A percentile compares a stretch with the other conserved stretches of the same genome.
phyloP scores from a whole-genome alignment of 2,888 invertebrate genomes.

The Galerucella calmariensis region DNA sequence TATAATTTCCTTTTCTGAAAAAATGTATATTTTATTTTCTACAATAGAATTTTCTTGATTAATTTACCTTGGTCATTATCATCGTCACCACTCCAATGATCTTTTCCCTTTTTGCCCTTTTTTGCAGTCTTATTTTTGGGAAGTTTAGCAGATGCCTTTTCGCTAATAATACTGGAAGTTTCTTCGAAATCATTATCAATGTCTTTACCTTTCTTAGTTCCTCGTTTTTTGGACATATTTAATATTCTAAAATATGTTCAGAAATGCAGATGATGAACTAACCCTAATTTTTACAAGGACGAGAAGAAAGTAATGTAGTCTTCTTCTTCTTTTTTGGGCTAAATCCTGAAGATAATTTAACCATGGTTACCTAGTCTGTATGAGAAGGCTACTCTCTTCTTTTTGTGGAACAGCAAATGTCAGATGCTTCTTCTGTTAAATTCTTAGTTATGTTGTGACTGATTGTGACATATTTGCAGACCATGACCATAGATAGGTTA shows the following conservation, averaged over 20 bases:
- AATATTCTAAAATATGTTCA: background rate
- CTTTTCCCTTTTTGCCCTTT: constrained; percentile 63
- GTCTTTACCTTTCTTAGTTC: constrained; percentile 70
- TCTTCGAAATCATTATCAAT: constrained; percentile 68
- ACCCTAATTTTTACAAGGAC: background rate
- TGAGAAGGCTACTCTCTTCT: too few species aligned
- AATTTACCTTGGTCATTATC: constrained; percentile 56
- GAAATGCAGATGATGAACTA: constrained; percentile 12
- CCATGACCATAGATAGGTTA: too few species aligned
- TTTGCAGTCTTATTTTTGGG: constrained; percentile 66
- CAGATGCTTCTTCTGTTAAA: too few species aligned
- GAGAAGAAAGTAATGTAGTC: background rate
- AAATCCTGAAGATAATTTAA: too few species aligned
- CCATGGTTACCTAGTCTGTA: too few species aligned
- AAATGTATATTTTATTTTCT: background rate
- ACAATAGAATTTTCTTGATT: constrained; percentile 41
- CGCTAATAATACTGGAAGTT: constrained; percentile 54
- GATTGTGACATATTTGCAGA: too few species aligned
- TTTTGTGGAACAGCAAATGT: too few species aligned
- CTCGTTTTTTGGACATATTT: constrained; percentile 72
- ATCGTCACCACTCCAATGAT: constrained; percentile 60
- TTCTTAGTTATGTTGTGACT: too few species aligned
- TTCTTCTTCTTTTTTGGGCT: background rate
- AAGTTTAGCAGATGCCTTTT: constrained; percentile 63
- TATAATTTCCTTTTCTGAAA: constrained; percentile 29